Conservation (phyloP, 1,140 invertebrate species). For the Aphelinus atriplicis region DNA sequence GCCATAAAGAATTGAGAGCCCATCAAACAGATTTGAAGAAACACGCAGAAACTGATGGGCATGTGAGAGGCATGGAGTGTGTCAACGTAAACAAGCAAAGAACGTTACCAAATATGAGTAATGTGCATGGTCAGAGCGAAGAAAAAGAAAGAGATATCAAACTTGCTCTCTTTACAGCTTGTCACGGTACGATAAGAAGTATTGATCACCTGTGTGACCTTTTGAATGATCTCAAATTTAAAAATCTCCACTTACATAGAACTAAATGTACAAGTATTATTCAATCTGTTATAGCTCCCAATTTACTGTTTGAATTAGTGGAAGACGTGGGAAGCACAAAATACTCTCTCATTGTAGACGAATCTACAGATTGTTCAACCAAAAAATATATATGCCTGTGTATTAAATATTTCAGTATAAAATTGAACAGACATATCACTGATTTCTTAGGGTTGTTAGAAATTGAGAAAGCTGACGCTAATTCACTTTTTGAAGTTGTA, state of each 20-base stretch:
- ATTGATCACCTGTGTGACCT: conserved; percentile 22
- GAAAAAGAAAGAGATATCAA: conserved; percentile 18
- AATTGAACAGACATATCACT: conserved; percentile 44
- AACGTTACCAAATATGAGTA: not conserved
- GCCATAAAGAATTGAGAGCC: conserved; percentile 14
- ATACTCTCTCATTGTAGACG: conserved; percentile 44
- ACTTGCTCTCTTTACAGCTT: conserved; percentile 17
- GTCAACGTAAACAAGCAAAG: not conserved
- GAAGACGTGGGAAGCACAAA: conserved; percentile 2
- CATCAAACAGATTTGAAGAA: conserved; percentile 13
- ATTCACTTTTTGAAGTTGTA: conserved; percentile 26
- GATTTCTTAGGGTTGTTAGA: conserved; percentile 47
- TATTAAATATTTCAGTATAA: conserved; percentile 53
- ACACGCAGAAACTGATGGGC: conserved; percentile 1
- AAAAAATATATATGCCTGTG: conserved; percentile 50
- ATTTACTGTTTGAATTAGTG: not conserved
- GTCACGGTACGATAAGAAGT: conserved; percentile 11
- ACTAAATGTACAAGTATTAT: conserved; percentile 6
- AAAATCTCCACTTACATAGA: conserved; percentile 7
- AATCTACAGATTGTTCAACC: conserved; percentile 53
- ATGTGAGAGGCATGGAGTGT: not conserved
- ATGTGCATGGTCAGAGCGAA: not conserved
- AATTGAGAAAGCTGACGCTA: conserved; percentile 29
- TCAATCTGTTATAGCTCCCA: conserved; percentile 8
- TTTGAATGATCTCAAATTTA: not conserved